Evolutionary conservation across 2,113 vertebrate species (phyloP).

Genomic region (Catagonus wagneri): DNA sequence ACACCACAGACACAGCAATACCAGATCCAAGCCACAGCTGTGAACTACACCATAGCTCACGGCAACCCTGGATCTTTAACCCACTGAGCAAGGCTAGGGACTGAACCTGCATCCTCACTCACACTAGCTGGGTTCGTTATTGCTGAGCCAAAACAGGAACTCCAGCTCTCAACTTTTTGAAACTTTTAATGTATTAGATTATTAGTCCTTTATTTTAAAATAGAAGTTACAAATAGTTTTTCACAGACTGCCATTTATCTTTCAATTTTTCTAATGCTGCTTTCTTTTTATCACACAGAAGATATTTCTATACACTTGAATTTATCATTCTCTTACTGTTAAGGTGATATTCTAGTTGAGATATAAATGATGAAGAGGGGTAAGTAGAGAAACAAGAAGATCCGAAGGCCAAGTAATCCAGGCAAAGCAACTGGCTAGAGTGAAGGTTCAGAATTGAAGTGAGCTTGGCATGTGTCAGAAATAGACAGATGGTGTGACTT

Average conservation of each 20-base stretch:
- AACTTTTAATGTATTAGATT: neutral
- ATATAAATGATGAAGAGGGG: neutral
- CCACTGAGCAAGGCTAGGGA: too few relatives aligned
- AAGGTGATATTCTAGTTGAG: neutral
- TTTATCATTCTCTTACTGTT: slow-evolving; percentile 11
- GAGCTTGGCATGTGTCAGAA: neutral
- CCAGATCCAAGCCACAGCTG: too few relatives aligned
- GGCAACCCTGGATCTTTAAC: too few relatives aligned
- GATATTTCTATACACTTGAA: neutral
- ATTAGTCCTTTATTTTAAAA: neutral
- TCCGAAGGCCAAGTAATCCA: neutral
- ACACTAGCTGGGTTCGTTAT: too few relatives aligned
- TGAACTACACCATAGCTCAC: too few relatives aligned
- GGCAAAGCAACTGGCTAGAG: neutral
- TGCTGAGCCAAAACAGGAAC: too few relatives aligned
- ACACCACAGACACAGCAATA: too few relatives aligned
- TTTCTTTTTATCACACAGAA: neutral
- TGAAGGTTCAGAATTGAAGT: neutral
- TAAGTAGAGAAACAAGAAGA: neutral
- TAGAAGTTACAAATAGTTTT: neutral
- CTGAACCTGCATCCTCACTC: too few relatives aligned
- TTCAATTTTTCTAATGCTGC: neutral
- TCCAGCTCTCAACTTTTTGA: neutral
- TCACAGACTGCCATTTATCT: neutral
- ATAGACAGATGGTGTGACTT: neutral